Conservation (phyloP, 2,888 invertebrate species). For the Epinotia bilunana region DNA sequence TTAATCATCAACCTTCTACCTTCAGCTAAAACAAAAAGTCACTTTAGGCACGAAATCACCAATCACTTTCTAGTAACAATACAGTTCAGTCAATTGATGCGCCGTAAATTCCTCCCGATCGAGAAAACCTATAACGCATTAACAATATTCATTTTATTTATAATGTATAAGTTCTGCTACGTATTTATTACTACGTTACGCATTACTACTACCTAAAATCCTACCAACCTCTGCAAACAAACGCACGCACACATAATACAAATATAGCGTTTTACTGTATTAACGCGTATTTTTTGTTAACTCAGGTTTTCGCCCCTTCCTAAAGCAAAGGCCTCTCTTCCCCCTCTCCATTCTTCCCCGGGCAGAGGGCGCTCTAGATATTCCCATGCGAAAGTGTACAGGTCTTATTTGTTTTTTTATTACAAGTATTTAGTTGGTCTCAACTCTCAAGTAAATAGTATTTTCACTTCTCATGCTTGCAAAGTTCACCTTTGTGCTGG, state of each 20-base stretch:
- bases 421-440: too few relatives aligned
- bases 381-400: conserved; percentile 19
- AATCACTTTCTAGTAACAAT: too few relatives aligned
- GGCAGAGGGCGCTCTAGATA: conserved; percentile 20
- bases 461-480: too few relatives aligned
- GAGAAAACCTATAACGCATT: neutral
- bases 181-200: too few relatives aligned
- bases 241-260: neutral
- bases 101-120: neutral
- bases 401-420: neutral
- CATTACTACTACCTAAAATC: neutral
- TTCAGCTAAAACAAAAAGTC: too few relatives aligned
- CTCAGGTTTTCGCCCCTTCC: conserved; percentile 15
- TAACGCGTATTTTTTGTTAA: conserved; percentile 22
- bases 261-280: neutral
- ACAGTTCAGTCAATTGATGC: neutral
- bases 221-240: neutral
- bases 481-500: too few relatives aligned
- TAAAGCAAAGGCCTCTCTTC: conserved; percentile 17
- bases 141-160: too few relatives aligned
- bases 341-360: conserved; percentile 23
- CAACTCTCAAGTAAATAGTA: too few relatives aligned
- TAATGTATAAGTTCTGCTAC: too few relatives aligned
- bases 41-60: too few relatives aligned
- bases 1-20: too few relatives aligned